Base-by-base conservation (phyloP, 37 sponge, comb jelly and placozoan species). In the Axinella damicornis region DNA sequence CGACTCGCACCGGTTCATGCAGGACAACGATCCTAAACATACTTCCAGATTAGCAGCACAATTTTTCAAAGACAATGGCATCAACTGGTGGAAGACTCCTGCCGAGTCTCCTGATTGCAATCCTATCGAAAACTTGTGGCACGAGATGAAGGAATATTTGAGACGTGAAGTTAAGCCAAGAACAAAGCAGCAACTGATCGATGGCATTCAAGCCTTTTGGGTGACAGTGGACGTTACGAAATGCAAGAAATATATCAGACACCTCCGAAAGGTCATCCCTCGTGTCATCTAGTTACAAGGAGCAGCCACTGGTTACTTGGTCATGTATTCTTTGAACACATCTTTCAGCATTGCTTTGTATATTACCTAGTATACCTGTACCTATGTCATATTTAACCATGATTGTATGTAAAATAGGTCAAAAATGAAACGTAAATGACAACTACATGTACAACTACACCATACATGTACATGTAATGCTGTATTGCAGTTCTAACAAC, bases 61-160 rank as follows among this genome's bases (percentile, higher is more conserved):
- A 28, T 79, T 63, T 27, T 35, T 37, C 17, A 68, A 1, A 37
- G 53, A 65, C 17, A 31, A 60, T 65, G 39, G 25, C 21, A 35
- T 79, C 17, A 65, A 79, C 67, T 79, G 80, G 80, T 79, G 80
- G 80, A 60, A 36, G 38, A 79, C 80, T 28, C 80, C 80, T 9
- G 40, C 80, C 24, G 80, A 79, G 46, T 79, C 80, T 25, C 80
- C 80, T 36, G 67, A 79, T 33, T 25, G 31, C n/a, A 79, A 79
- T 52, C 80, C 80, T 17, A 79, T 79, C 5, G 80, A 79, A 25
- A 79, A 79, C 63, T 28, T 79, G 61, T 77, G 78, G 78, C 63
- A 77, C 37, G 78, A 77, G 32, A 21, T 77, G 13, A 77, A 77
- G 34, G 78, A 79, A 33, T 77, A 64, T 41, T 62, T 78, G 34